Percentiles rank a stretch among this genome's conserved stretches.
Conservation (phyloP, 1,140 invertebrate genomes). For the Vanessa atalanta region DNA sequence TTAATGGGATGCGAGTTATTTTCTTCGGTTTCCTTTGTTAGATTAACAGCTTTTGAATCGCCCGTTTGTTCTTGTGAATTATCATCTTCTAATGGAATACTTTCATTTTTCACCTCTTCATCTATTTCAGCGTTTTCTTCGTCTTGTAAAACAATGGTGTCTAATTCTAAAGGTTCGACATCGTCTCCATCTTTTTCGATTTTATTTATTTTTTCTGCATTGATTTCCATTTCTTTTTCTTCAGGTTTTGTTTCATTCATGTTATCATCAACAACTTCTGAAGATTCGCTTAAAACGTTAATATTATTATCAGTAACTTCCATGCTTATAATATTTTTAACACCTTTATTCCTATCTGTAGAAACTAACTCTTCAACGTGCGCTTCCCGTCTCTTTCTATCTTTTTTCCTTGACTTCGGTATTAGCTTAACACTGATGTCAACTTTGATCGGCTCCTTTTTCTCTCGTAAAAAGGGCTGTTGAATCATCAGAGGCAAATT, state of each 20-base stretch:
- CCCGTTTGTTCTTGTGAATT: slow-evolving; percentile 9
- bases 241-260: neutral
- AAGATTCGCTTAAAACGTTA: slow-evolving; percentile 60
- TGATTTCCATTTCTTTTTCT: slow-evolving; percentile 6
- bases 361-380: slow-evolving; percentile 68
- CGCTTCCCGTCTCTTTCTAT: slow-evolving; percentile 64
- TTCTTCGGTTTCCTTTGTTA: slow-evolving; percentile 5
- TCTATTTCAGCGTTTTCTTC: slow-evolving; percentile 19
- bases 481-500: slow-evolving; percentile 82
- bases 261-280: slow-evolving; percentile 48
- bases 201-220: neutral
- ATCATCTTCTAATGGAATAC: slow-evolving; percentile 3
- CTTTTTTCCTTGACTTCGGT: slow-evolving; percentile 82
- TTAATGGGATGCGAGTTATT: slow-evolving; percentile 4
- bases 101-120: slow-evolving; percentile 9
- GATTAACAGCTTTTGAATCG: slow-evolving; percentile 13
- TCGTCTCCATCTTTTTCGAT: slow-evolving; percentile 21
- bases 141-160: slow-evolving; percentile 25
- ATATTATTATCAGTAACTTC: slow-evolving; percentile 65
- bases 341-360: slow-evolving; percentile 56
- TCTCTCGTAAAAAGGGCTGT: slow-evolving; percentile 85
- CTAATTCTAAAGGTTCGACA: neutral
- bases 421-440: slow-evolving; percentile 90
- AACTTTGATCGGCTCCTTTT: slow-evolving; percentile 89
- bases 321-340: slow-evolving; percentile 72